Conservation (phyloP, 2,888 invertebrate species). For the Artemia sp. region DNA sequence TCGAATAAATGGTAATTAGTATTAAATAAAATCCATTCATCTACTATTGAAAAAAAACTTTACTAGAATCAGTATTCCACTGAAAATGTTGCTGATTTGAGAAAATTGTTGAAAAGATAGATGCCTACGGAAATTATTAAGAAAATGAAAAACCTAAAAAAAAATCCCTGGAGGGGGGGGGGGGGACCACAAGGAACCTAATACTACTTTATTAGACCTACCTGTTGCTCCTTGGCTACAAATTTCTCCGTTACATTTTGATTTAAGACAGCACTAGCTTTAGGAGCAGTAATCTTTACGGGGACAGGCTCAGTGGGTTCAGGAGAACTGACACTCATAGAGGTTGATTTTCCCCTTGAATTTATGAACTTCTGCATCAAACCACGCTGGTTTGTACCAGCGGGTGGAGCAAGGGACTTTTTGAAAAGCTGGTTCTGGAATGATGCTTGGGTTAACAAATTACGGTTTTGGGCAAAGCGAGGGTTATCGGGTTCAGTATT, state of each 20-base stretch:
- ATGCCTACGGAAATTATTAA: too few relatives aligned
- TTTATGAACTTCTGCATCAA: constrained; percentile 71
- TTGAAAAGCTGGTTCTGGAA: constrained; percentile 17
- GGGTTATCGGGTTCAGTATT: constrained; percentile 28
- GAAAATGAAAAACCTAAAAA: too few relatives aligned
- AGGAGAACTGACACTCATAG: not conserved
- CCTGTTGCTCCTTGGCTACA: not conserved
- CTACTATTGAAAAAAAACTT: too few relatives aligned
- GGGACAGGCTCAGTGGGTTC: not conserved
- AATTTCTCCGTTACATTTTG: not conserved
- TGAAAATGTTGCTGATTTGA: too few relatives aligned
- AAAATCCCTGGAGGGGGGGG: too few relatives aligned
- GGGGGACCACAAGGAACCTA: too few relatives aligned
- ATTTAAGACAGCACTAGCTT: not conserved
- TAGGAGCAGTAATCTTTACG: not conserved
- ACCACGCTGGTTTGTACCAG: constrained; percentile 44
- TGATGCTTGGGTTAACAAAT: constrained; percentile 21
- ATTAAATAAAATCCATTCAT: too few relatives aligned
- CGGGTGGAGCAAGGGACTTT: constrained; percentile 22
- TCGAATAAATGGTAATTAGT: too few relatives aligned
- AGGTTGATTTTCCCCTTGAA: constrained; percentile 48
- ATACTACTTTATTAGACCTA: too few relatives aligned
- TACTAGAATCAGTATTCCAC: too few relatives aligned
- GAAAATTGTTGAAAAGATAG: too few relatives aligned
- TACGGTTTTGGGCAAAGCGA: constrained; percentile 22